phyloP scores from a whole-genome alignment of 2,113 vertebrate genomes.

The Ovibos moschatus region DNA sequence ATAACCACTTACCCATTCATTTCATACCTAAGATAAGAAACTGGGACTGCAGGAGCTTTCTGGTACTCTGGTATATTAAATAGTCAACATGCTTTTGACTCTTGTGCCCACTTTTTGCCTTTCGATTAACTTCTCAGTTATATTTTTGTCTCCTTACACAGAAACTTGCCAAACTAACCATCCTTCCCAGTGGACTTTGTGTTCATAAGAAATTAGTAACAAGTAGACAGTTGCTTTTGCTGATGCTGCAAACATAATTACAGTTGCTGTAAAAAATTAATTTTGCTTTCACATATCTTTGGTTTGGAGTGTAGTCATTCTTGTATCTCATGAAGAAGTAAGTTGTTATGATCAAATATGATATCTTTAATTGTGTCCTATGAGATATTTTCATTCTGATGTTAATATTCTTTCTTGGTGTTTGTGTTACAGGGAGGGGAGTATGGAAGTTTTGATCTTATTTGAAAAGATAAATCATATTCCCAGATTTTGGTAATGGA shows the following conservation, averaged over 20 bases:
- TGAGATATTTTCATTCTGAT: neutral
- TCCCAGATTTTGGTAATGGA: neutral
- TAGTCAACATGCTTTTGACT: neutral
- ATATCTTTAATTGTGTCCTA: neutral
- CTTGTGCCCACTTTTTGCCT: neutral
- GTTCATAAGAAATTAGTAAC: conserved; percentile 57
- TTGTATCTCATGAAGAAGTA: neutral
- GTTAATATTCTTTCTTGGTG: neutral
- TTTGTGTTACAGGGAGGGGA: neutral
- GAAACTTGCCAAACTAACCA: conserved; percentile 2
- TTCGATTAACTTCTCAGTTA: neutral
- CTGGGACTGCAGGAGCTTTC: neutral
- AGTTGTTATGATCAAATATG: neutral
- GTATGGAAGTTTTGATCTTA: neutral
- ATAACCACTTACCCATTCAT: neutral
- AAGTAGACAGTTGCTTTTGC: conserved; percentile 26
- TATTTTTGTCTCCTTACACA: conserved; percentile 11
- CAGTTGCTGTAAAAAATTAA: conserved; percentile 63
- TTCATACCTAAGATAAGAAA: neutral
- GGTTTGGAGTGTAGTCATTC: neutral
- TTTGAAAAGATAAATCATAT: neutral
- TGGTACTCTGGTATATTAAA: neutral
- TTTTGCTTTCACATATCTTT: conserved; percentile 35
- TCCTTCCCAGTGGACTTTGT: conserved; percentile 25
- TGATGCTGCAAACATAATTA: conserved; percentile 45